A percentile compares a stretch with the other conserved stretches of the same genome.
phyloP scores from a whole-genome alignment of 2,888 invertebrate genomes.

The Gandaritis pyraliata region DNA sequence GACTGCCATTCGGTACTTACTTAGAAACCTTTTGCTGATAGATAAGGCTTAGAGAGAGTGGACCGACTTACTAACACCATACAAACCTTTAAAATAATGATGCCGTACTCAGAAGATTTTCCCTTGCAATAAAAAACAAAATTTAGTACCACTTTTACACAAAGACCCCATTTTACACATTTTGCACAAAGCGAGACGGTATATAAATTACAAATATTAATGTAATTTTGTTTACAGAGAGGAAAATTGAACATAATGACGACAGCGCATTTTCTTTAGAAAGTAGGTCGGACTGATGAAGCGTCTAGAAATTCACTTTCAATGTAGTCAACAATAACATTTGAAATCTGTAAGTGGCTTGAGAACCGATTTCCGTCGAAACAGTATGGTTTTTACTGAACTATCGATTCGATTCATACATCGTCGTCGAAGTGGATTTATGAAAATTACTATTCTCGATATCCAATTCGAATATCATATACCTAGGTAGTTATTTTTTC shows the following conservation, averaged over 20 bases:
- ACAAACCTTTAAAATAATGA: slow-evolving; percentile 1
- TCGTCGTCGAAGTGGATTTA: neutral
- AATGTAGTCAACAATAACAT: slow-evolving; percentile 49
- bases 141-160: slow-evolving; percentile 6
- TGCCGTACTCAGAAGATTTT: neutral
- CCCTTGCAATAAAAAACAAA: slow-evolving; percentile 12
- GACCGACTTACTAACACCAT: neutral
- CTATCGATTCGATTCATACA: slow-evolving; percentile 21
- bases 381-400: slow-evolving; percentile 22
- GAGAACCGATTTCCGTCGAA: slow-evolving; percentile 48
- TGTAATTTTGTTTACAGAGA: slow-evolving; percentile 43
- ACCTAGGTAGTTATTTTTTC: neutral
- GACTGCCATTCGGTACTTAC: too few relatives aligned
- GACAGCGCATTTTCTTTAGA: slow-evolving; percentile 66
- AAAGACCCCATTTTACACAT: slow-evolving; percentile 18
- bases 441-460: neutral
- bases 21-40: too few relatives aligned
- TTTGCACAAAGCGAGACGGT: slow-evolving; percentile 33
- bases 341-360: slow-evolving; percentile 50
- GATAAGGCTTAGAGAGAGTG: neutral
- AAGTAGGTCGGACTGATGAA: slow-evolving; percentile 63
- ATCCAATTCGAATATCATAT: too few relatives aligned
- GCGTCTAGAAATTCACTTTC: slow-evolving; percentile 61
- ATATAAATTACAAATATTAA: slow-evolving; percentile 38
- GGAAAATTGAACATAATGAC: slow-evolving; percentile 51